Evolutionary conservation across 1,140 invertebrate genomes (phyloP).

Genomic region (Zaprionus vittiger): DNA sequence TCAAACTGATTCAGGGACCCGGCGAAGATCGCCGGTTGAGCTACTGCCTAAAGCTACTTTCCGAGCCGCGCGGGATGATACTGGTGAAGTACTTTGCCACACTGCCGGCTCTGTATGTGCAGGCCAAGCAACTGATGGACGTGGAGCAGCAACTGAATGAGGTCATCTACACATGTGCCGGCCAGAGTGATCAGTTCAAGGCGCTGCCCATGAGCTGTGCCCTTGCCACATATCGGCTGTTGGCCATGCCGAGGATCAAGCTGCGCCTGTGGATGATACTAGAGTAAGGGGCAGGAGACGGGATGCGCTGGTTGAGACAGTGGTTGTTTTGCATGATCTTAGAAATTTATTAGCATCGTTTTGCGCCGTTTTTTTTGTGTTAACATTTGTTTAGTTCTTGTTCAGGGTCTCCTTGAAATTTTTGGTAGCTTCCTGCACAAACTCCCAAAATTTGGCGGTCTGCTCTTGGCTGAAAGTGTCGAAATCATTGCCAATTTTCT

Average conservation of each 20-base stretch:
- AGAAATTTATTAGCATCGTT: slow-evolving; percentile 34
- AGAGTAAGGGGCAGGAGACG: neutral
- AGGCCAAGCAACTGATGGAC: slow-evolving; percentile 25
- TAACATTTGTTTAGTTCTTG: neutral
- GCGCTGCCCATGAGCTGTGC: slow-evolving; percentile 5
- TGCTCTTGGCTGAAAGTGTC: no score
- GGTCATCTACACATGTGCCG: neutral
- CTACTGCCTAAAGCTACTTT: slow-evolving; percentile 15
- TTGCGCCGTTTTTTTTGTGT: neutral
- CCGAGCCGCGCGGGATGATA: neutral
- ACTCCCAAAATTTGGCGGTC: no score
- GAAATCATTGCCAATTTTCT: no score
- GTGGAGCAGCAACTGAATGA: slow-evolving; percentile 7
- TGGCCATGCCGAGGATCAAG: slow-evolving; percentile 24
- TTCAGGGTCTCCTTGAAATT: neutral
- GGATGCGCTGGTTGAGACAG: neutral
- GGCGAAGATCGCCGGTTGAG: neutral
- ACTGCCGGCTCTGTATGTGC: slow-evolving; percentile 6
- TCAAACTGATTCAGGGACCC: neutral
- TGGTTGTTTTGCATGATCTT: slow-evolving; percentile 31
- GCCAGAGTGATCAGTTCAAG: neutral
- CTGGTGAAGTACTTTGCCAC: slow-evolving; percentile 24
- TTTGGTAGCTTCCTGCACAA: no score
- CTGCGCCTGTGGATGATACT: slow-evolving; percentile 42
- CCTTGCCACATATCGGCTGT: slow-evolving; percentile 23